Percentiles rank a stretch among this genome's conserved stretches.
Evolutionary conservation across 2,113 vertebrate species (phyloP).

Genomic region (Macroglossus sobrinus): DNA sequence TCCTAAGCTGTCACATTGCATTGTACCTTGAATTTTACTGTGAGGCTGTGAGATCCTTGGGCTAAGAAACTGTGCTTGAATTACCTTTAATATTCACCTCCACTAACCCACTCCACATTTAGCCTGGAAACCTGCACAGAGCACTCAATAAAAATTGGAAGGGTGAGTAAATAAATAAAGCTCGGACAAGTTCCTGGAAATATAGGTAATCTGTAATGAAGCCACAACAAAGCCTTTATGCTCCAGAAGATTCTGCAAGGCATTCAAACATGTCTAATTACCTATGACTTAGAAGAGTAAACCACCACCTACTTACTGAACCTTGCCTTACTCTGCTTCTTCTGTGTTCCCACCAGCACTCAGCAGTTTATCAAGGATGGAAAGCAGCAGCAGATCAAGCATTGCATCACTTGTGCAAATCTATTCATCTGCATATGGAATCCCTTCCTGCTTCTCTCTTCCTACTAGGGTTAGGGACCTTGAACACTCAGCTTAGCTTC

Average conservation of each 20-base stretch:
- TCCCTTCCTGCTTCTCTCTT: not conserved
- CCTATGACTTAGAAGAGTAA: not conserved
- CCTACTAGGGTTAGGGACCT: not conserved
- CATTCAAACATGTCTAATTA: not conserved
- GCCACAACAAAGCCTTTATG: not conserved
- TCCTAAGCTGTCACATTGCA: not conserved
- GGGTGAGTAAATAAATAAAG: not conserved
- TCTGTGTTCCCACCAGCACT: not conserved
- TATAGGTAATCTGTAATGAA: not conserved
- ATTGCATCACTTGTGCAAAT: not conserved
- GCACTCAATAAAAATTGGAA: not conserved
- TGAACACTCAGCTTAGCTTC: not conserved
- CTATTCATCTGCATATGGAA: not conserved
- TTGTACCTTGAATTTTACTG: not conserved
- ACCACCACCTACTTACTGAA: not conserved
- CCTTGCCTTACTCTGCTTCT: not conserved
- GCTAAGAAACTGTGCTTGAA: not conserved
- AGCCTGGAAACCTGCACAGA: not conserved
- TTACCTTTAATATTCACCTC: not conserved
- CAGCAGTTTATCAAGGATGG: not conserved
- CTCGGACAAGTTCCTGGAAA: not conserved
- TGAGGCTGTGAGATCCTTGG: not conserved
- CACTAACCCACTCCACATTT: not conserved
- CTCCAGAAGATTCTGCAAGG: not conserved
- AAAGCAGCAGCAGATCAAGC: not conserved